A percentile compares a stretch with the other conserved stretches of the same genome.
Conservation (phyloP, 2,888 invertebrate genomes). For the Drosophila flavopinicola region DNA sequence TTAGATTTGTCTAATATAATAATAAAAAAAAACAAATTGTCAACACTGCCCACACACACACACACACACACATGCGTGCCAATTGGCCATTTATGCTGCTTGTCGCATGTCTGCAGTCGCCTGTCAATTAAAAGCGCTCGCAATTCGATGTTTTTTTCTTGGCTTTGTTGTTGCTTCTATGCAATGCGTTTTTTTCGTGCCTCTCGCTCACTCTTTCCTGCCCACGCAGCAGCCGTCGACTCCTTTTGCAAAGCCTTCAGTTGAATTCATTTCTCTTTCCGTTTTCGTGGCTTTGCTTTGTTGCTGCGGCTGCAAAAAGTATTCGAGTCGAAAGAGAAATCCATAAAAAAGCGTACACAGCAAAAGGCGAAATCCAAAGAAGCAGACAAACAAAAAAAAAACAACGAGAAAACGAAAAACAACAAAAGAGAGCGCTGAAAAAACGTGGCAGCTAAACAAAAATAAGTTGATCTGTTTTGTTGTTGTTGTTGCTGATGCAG, state of each 20-base stretch:
- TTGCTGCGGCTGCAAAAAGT: conserved; percentile 52
- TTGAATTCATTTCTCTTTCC: conserved; percentile 64
- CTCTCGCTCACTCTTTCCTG: neutral
- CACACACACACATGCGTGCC: conserved; percentile 28
- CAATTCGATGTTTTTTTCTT: conserved; percentile 18
- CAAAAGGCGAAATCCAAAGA: conserved; percentile 37
- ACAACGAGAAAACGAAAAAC: conserved; percentile 33
- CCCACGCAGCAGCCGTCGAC: conserved; percentile 15
- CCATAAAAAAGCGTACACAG: conserved; percentile 46
- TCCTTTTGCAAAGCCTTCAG: conserved; percentile 25
- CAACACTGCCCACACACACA: conserved; percentile 1
- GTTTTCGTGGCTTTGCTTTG: conserved; percentile 42
- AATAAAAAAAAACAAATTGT: neutral
- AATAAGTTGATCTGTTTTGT: conserved; percentile 63
- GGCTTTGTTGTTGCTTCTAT: conserved; percentile 24
- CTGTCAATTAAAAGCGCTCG: conserved; percentile 53
- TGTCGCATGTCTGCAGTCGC: conserved; percentile 31
- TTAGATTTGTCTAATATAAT: too few species aligned
- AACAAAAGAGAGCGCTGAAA: conserved; percentile 49
- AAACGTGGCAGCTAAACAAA: conserved; percentile 72
- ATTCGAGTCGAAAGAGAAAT: conserved; percentile 64
- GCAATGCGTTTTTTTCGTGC: conserved; percentile 4
- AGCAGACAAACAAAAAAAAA: conserved; percentile 31
- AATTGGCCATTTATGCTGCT: conserved; percentile 41
- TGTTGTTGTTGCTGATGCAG: conserved; percentile 37